Conservation (phyloP, 2,113 vertebrate species). For the Syngnathoides biaculeatus region DNA sequence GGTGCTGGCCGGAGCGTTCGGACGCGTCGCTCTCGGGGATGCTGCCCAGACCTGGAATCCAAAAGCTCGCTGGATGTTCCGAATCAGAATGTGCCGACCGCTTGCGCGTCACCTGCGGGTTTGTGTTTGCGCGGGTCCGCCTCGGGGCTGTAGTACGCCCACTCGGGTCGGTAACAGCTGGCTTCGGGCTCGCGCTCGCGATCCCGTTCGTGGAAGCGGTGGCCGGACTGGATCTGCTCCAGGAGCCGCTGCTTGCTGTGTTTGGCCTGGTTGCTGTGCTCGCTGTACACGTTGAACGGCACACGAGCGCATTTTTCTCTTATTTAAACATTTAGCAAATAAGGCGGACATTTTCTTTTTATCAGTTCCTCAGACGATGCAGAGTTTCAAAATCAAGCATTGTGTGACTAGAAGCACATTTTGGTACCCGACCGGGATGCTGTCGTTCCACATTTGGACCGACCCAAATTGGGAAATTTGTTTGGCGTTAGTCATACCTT, state of each 20-base stretch:
- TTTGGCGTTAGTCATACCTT: too few relatives aligned
- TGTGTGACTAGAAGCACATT: neutral
- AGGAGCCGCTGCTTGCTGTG: constrained; percentile 77
- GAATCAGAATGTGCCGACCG: neutral
- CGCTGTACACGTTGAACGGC: constrained; percentile 57
- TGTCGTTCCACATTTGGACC: too few relatives aligned
- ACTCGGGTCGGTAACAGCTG: constrained; percentile 75
- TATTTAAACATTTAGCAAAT: neutral
- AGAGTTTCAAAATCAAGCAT: too few relatives aligned
- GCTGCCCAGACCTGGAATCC: constrained; percentile 74
- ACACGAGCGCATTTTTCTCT: neutral
- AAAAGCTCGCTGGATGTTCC: neutral
- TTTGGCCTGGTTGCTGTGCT: constrained; percentile 78
- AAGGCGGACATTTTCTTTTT: too few relatives aligned
- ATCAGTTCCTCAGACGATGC: too few relatives aligned
- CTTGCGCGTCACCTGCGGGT: neutral
- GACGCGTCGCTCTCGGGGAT: constrained; percentile 83
- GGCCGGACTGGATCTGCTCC: constrained; percentile 78
- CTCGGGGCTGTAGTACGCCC: constrained; percentile 73
- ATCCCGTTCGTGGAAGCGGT: constrained; percentile 81
- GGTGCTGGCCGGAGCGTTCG: constrained; percentile 37
- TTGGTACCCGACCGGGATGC: too few relatives aligned
- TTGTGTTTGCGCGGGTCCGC: constrained; percentile 54
- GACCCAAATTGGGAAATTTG: too few relatives aligned
- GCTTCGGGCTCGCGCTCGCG: constrained; percentile 56